These are phyloP conservation scores for Globodera ellingtonae DNA, from an alignment of 1,140 invertebrate genomes.

Conservation along the genomic window DNA sequence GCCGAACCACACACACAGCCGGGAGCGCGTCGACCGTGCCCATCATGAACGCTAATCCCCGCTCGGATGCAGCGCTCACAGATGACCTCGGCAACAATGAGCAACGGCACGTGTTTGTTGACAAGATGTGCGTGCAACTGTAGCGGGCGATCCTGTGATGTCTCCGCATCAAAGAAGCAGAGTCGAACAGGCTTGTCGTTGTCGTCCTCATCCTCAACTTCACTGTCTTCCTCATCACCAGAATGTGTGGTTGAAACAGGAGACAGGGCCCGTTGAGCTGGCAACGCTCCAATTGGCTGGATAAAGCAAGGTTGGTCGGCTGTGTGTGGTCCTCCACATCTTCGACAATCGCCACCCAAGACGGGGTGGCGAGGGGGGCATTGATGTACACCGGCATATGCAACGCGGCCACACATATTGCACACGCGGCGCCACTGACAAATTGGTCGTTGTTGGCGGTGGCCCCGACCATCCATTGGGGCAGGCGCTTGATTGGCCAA, in stretches of 20 bases:
- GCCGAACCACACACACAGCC: slow-evolving; percentile 6
- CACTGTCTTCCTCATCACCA: not conserved
- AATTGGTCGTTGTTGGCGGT: not conserved
- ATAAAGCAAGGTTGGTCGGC: slow-evolving; percentile 8
- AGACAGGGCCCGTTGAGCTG: not conserved
- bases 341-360: not conserved
- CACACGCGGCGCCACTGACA: slow-evolving; percentile 4
- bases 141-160: too few species aligned
- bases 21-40: not conserved
- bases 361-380: not conserved
- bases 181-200: not conserved
- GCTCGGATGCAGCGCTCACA: slow-evolving; percentile 16
- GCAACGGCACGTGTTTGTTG: not conserved
- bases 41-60: slow-evolving; percentile 5
- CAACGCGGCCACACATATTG: not conserved
- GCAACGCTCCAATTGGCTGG: not conserved
- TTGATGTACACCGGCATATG: not conserved
- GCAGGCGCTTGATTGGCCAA: not conserved
- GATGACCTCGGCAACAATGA: slow-evolving; percentile 6
- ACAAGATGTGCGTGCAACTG: too few species aligned
- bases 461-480: not conserved
- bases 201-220: not conserved
- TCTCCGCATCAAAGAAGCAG: too few species aligned
- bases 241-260: too few species aligned
- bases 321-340: not conserved